Evolutionary conservation across 2,113 vertebrate genomes (phyloP).

Genomic region (Calonectris borealis): DNA sequence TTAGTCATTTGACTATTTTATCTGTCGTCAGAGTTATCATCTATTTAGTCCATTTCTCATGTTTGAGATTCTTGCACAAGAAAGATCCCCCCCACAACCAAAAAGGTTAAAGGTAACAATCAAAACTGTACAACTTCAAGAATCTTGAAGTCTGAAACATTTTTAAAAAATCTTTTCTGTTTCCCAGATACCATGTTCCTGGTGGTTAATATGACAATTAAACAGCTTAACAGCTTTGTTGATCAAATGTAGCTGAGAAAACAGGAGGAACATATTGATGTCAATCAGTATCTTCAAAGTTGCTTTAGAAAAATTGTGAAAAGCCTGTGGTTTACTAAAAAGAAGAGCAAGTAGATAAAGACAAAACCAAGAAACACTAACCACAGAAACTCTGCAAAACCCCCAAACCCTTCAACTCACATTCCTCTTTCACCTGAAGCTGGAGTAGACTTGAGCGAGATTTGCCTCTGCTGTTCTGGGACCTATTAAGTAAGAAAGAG

Average conservation of each 20-base stretch:
- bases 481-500: conserved; percentile 70
- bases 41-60: not conserved
- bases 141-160: not conserved
- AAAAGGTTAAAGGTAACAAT: not conserved
- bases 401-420: conserved; percentile 69
- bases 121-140: not conserved
- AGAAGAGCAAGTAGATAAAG: not conserved
- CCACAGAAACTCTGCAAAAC: not conserved
- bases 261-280: not conserved
- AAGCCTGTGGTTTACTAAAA: not conserved
- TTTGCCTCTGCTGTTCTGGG: conserved; percentile 93
- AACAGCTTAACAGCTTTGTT: not conserved
- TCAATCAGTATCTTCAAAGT: not conserved
- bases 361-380: not conserved
- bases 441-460: conserved; percentile 90
- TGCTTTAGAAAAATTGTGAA: not conserved
- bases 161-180: not conserved
- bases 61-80: not conserved
- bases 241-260: not conserved
- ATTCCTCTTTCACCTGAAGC: conserved; percentile 92
- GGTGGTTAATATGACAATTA: not conserved
- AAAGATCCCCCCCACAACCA: not conserved
- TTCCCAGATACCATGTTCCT: not conserved
- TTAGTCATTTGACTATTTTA: not conserved
- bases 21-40: not conserved